phyloP scores from a whole-genome alignment of 2,113 vertebrate species.

The Actenoides hombroni region DNA sequence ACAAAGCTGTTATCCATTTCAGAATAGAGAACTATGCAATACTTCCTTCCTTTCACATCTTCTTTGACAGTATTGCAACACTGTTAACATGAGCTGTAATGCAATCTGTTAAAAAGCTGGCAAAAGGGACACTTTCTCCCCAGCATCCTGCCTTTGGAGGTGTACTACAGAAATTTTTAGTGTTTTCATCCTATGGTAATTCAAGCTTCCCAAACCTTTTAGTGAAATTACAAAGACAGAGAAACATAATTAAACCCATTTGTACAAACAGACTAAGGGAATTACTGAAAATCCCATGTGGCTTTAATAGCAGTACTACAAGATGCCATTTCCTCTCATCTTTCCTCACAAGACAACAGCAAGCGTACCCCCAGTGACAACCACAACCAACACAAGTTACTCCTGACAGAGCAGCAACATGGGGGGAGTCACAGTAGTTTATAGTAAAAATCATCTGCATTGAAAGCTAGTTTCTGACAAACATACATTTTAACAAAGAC shows the following conservation, averaged over 20 bases:
- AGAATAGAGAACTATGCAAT: background rate
- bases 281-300: background rate
- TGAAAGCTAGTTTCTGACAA: background rate
- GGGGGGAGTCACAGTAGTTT: accelerated
- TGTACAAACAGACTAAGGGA: background rate
- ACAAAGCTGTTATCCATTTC: background rate
- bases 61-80: conserved; percentile 14
- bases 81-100: background rate
- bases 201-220: background rate
- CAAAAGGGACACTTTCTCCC: background rate
- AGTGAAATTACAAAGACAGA: background rate
- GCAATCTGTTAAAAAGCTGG: background rate
- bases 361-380: accelerated
- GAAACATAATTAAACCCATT: background rate
- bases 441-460: background rate
- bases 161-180: background rate
- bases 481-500: background rate
- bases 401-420: background rate
- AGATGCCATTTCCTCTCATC: background rate
- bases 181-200: background rate
- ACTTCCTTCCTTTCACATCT: background rate
- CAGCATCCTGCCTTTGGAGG: background rate
- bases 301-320: background rate
- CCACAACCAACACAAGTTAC: background rate
- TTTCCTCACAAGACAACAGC: background rate